Conservation (phyloP, 2,888 invertebrate species). For the Hartigia nigra region DNA sequence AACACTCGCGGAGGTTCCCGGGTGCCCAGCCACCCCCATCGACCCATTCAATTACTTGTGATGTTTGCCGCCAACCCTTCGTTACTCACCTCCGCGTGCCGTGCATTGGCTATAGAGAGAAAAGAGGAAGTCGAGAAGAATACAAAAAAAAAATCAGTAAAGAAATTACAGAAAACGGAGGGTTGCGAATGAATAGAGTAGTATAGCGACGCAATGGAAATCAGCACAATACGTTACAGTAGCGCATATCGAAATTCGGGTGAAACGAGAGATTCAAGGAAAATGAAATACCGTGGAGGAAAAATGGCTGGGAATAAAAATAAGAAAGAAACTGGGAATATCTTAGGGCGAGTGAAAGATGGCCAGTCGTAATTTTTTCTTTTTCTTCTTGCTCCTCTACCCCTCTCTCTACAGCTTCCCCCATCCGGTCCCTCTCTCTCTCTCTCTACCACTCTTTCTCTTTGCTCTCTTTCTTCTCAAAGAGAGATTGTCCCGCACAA, state of each 20-base stretch:
- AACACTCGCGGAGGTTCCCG: slow-evolving; percentile 58
- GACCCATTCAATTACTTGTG: slow-evolving; percentile 52
- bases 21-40: slow-evolving; percentile 28
- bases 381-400: background rate
- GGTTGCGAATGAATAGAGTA: background rate
- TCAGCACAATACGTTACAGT: background rate
- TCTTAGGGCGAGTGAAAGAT: slow-evolving; percentile 37
- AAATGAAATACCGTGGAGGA: background rate
- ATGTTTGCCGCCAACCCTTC: slow-evolving; percentile 50
- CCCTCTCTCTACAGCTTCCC: background rate
- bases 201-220: background rate
- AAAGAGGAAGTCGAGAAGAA: background rate
- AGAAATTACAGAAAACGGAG: background rate
- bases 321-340: background rate
- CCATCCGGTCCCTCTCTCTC: slow-evolving; percentile 10
- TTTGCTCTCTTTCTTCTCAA: slow-evolving; percentile 9
- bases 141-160: background rate
- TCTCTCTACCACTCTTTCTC: slow-evolving; percentile 12
- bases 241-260: background rate
- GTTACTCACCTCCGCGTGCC: background rate
- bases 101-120: background rate
- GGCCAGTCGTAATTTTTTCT: slow-evolving; percentile 23
- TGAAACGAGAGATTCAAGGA: background rate
- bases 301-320: background rate
- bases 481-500: slow-evolving; percentile 35